Percentiles rank a stretch among this genome's conserved stretches.
phyloP scores from a whole-genome alignment of 2,113 vertebrate genomes.

The Microtus richardsoni region DNA sequence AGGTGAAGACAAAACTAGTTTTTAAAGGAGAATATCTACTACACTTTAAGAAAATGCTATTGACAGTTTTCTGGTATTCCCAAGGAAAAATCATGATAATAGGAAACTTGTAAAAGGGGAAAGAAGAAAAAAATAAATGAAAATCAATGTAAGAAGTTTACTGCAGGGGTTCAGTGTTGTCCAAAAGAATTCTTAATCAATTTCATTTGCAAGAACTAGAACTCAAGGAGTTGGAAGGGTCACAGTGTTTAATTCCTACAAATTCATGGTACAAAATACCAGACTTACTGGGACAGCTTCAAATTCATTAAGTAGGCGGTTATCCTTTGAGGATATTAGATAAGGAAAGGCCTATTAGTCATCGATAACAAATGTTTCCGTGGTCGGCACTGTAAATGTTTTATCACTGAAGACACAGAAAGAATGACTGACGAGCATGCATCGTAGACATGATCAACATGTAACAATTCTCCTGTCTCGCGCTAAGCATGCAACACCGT shows the following conservation, averaged over 20 bases:
- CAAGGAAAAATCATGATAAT: neutral
- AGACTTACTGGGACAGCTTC: neutral
- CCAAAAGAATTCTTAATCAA: neutral
- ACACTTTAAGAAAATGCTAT: neutral
- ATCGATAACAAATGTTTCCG: no score
- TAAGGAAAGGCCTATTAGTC: neutral
- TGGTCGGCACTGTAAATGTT: neutral
- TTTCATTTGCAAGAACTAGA: neutral
- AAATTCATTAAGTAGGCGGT: neutral
- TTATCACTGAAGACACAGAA: neutral
- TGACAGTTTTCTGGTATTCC: neutral
- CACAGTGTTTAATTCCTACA: neutral
- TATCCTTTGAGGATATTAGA: neutral
- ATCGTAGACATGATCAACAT: neutral
- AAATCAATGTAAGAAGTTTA: neutral
- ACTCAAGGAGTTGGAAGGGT: neutral
- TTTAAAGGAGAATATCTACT: neutral
- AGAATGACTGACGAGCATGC: no score
- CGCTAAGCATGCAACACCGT: no score
- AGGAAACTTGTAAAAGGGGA: neutral
- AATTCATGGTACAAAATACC: neutral
- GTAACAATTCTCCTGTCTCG: neutral
- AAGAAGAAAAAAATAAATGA: neutral
- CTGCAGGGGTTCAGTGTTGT: neutral
- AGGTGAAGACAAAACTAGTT: neutral